Base-by-base conservation (phyloP, 2,888 invertebrate species). In the Ormyrus nitidulus region DNA sequence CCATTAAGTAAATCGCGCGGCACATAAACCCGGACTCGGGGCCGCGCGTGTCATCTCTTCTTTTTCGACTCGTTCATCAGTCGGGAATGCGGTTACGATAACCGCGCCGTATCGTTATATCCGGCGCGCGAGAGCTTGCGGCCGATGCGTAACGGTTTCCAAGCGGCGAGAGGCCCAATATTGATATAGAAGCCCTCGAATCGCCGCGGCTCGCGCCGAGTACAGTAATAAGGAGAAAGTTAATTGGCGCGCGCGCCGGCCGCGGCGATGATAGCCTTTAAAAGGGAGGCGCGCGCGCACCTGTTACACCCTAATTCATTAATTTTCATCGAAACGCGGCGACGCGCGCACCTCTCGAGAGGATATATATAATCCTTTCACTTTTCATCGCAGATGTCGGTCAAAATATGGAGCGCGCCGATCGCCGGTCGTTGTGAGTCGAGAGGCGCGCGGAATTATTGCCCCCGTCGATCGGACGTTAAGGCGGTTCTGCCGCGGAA, bases 311-410 rank as follows among this genome's bases (percentile, higher is more conserved):
- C 68, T 68, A 75, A 78, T 72, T 66, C 70, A 78, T 75, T 76
- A 76, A 49, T 62, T 19, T 79, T 53, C 74, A 74, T 76, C 61
- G 48, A 69, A 58, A 77, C 53, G 74, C 68, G 59, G 75, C 62
- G 44, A 64, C n/a, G 19, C 19, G 19, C 19, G 68, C 13, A 5
- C 19, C 19, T 19, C 19, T 34, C 46, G 48, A 6, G 9, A 0
- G 13, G 13, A 19, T 19, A 19, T 19, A n/a, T 13, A 51, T 71
- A 75, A 76, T 65, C 73, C 68, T 73, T 73, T 80, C 72, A 68
- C 80, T 68, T 72, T 76, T 77, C 68, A 51, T 74, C 69, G 19
- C 70, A 74, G 51, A 74, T 79, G 73, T 69, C 73, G 74, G 44
- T 73, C 66, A 72, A 71, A 72, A 59, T 53, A 72, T 72, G 66